These are phyloP conservation scores for Ailuropoda melanoleuca DNA, from an alignment of 2,113 vertebrate species.

Conservation along the genomic window DNA sequence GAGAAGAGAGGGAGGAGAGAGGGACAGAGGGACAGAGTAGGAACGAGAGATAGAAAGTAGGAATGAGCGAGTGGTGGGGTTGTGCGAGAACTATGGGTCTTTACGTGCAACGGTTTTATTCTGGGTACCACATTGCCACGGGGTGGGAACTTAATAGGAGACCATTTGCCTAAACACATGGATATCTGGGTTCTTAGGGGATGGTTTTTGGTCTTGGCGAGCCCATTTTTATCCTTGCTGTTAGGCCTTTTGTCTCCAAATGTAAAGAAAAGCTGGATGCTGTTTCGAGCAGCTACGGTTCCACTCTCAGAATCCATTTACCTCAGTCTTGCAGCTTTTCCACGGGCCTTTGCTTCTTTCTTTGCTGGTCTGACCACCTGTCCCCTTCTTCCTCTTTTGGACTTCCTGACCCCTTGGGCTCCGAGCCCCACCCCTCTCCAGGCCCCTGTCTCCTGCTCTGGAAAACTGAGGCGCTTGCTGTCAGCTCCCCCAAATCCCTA, in stretches of 20 bases:
- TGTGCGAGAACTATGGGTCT: neutral
- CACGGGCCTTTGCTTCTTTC: accelerated
- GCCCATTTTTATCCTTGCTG: neutral
- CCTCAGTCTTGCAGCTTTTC: neutral
- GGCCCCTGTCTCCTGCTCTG: neutral
- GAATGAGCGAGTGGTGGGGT: neutral
- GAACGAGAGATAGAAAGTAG: neutral
- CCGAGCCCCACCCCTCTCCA: neutral
- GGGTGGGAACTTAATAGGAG: neutral
- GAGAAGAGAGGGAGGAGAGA: accelerated
- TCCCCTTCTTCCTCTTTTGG: no score
- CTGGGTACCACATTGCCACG: neutral
- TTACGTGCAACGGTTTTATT: neutral
- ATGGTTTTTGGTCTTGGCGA: neutral
- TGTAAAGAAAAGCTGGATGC: neutral
- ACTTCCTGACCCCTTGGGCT: no score
- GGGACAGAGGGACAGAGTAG: neutral
- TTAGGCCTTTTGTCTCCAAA: neutral
- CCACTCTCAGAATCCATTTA: neutral
- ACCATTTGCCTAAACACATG: neutral
- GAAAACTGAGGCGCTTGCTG: neutral
- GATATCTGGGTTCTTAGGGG: neutral
- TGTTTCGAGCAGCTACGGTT: neutral
- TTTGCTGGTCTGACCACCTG: neutral
- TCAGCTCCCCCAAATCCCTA: neutral